Base-by-base conservation (phyloP, 2,113 vertebrate genomes). In the Nothobranchius kuhntae region DNA sequence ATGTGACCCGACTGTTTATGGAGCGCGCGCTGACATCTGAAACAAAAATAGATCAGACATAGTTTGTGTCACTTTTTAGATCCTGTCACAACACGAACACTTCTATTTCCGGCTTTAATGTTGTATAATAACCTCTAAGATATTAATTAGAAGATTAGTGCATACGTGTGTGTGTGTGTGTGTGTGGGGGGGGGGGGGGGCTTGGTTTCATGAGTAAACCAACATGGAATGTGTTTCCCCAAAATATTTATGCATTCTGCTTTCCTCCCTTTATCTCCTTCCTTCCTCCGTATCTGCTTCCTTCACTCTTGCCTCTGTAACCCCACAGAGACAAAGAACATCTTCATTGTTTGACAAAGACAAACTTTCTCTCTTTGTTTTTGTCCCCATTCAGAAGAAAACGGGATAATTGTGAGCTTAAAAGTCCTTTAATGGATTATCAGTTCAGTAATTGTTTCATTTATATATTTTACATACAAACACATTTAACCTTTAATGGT, bases 211-310 rank as follows among this genome's bases (percentile, higher is more conserved):
- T 65, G 57, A 80, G 36, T 59, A 69, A 75, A 81, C 17, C 68
- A 10, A 70, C 38, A 35, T 73, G 81, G 75, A 84, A 83, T 85
- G 80, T 58, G 48, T 73, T 78, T 78, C 63, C 75, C 54, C 54
- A 68, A 76, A 82, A 87, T 81, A 85, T 85, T 77, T 80, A 82
- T 62, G 68, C 14, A 10, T 51, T 60, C 75, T 72, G 74, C 77
- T 72, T 62, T 75, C 52, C 64, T 75, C 63, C 72, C 64, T 87
- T 83, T 84, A 89, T 87, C 84, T 82, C 44, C 72, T 89, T 88
- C 85, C 85, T 87, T 85, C 89, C 83, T 81, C 76, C 68, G 68
- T 85, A 87, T 88, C 85, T 75, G 73, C 67, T 88, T 90, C 87
- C 87, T 87, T 78, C 61, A 61, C 60, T 65, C 58, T 1, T 53